Percentiles rank a stretch among this genome's conserved stretches.
Conservation (phyloP, 1,140 invertebrate genomes). For the Drosophila serrata region DNA sequence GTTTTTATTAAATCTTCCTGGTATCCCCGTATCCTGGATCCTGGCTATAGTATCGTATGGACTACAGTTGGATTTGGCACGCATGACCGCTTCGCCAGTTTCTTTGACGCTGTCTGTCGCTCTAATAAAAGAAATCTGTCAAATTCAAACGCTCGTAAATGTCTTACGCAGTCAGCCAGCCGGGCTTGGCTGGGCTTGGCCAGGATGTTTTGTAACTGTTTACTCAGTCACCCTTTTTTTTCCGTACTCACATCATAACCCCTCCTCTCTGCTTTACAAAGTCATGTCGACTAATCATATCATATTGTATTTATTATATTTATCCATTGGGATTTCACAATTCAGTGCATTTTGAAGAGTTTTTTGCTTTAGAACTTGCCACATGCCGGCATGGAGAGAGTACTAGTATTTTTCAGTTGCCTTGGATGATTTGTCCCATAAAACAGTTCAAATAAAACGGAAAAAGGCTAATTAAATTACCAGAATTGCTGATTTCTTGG, state of each 20-base stretch:
- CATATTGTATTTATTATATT: conserved; percentile 62
- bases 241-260: conserved; percentile 1
- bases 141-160: conserved; percentile 82
- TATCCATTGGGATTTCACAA: conserved; percentile 67
- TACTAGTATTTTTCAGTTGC: conserved; percentile 2
- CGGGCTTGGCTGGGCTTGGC: conserved; percentile 1
- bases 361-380: conserved; percentile 1
- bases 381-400: not conserved
- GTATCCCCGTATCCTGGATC: not conserved
- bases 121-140: conserved; percentile 83
- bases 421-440: not conserved
- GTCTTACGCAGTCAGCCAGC: conserved; percentile 59
- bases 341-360: conserved; percentile 59
- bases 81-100: conserved; percentile 61
- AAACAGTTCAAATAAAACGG: conserved; percentile 5
- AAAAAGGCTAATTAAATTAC: conserved; percentile 17
- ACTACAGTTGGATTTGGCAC: conserved; percentile 52
- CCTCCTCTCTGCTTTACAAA: conserved; percentile 6
- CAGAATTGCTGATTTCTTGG: not conserved
- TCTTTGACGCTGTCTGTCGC: conserved; percentile 67
- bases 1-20: conserved; percentile 72
- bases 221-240: conserved; percentile 39
- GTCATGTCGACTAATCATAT: conserved; percentile 66
- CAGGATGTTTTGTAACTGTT: conserved; percentile 69
- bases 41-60: conserved; percentile 1